Conservation (phyloP, 2,797 vertebrate genomes). For the Lutjanus argentimaculatus region DNA sequence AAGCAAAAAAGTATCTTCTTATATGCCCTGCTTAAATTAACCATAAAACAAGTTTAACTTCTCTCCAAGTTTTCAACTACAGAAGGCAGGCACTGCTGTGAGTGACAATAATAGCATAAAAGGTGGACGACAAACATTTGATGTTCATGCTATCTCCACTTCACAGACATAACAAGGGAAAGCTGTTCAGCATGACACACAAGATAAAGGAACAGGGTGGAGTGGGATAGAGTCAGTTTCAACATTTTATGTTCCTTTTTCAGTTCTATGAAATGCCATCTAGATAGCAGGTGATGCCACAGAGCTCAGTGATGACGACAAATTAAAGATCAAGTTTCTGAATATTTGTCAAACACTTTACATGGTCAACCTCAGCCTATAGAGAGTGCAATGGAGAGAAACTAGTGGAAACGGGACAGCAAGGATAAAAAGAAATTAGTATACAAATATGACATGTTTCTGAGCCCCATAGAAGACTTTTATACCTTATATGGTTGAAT, state of each 20-base stretch:
- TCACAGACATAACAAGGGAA: slow-evolving; percentile 11
- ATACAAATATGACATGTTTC: background rate
- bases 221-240: slow-evolving; percentile 12
- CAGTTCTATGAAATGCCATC: slow-evolving; percentile 19
- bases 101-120: slow-evolving; percentile 45
- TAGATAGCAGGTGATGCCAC: slow-evolving; percentile 6
- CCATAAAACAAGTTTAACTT: slow-evolving; percentile 48
- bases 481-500: too few relatives aligned
- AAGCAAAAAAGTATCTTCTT: slow-evolving; percentile 25
- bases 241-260: slow-evolving; percentile 19
- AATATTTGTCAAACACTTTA: background rate
- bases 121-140: slow-evolving; percentile 41
- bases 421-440: background rate
- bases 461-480: too few relatives aligned
- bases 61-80: slow-evolving; percentile 52
- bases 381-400: background rate
- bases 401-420: background rate
- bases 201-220: slow-evolving; percentile 24
- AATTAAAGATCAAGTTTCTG: too few relatives aligned
- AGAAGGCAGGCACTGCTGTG: slow-evolving; percentile 8
- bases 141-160: slow-evolving; percentile 43
- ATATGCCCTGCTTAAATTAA: slow-evolving; percentile 29
- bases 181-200: slow-evolving; percentile 24
- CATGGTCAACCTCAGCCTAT: background rate
- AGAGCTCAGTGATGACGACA: slow-evolving; percentile 3